Evolutionary conservation across 2,888 invertebrate species (phyloP).

Genomic region (Crepidodera aurea): DNA sequence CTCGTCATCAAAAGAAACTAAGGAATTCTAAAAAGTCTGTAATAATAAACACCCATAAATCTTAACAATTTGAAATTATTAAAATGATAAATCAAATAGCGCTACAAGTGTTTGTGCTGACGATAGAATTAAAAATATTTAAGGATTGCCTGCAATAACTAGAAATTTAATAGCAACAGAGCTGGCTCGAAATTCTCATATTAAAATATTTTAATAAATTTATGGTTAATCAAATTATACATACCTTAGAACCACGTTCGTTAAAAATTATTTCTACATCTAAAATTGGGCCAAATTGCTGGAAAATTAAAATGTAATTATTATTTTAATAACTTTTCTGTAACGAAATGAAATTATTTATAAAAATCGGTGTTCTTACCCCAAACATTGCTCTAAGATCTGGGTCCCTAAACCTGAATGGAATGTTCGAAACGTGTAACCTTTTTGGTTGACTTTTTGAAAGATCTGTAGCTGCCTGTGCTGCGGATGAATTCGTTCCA

Average conservation of each 20-base stretch:
- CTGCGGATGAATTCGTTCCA: constrained; percentile 48
- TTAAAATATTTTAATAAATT: constrained; percentile 35
- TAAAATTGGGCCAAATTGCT: constrained; percentile 98
- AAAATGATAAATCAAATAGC: neutral
- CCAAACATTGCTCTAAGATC: constrained; percentile 98
- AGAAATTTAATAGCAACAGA: constrained; percentile 57
- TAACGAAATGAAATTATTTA: too few species aligned
- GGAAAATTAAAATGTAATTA: constrained; percentile 56
- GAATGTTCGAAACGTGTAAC: constrained; percentile 99
- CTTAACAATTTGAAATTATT: neutral
- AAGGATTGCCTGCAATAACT: constrained; percentile 44
- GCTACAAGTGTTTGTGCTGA: neutral
- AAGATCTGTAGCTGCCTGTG: constrained; percentile 64
- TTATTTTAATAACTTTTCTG: too few species aligned
- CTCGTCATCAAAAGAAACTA: constrained; percentile 28
- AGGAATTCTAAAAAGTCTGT: neutral
- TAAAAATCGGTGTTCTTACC: constrained; percentile 72
- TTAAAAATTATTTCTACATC: constrained; percentile 99
- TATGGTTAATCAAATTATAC: constrained; percentile 54
- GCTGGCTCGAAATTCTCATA: constrained; percentile 52
- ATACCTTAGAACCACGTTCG: constrained; percentile 99
- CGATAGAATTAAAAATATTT: constrained; percentile 24
- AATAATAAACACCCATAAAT: constrained; percentile 4
- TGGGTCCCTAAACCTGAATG: constrained; percentile 98
- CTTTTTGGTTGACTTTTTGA: constrained; percentile 87